Evolutionary conservation across 1,140 invertebrate species (phyloP).

Genomic region (Magallana gigas): DNA sequence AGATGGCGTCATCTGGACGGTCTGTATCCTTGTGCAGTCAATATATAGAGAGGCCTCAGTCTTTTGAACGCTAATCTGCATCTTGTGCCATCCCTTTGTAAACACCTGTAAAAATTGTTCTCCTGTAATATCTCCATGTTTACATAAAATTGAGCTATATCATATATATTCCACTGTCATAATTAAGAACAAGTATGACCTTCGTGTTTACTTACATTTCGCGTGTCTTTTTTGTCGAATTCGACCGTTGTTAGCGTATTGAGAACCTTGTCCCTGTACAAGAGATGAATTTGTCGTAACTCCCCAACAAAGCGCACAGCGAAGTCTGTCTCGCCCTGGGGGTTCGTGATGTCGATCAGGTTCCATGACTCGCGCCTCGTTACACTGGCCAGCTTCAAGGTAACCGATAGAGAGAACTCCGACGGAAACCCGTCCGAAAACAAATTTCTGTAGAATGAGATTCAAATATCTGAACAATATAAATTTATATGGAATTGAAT

Average conservation of each 20-base stretch:
- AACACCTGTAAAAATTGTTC: slow-evolving; percentile 42
- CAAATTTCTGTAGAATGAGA: slow-evolving; percentile 31
- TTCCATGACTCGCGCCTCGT: slow-evolving; percentile 48
- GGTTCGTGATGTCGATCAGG: slow-evolving; percentile 38
- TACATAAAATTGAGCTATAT: too few species aligned
- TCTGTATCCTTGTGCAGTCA: slow-evolving; percentile 48
- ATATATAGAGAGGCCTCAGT: slow-evolving; percentile 36
- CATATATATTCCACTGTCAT: too few species aligned
- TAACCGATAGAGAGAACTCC: slow-evolving; percentile 47
- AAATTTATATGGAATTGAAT: too few species aligned
- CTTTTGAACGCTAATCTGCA: slow-evolving; percentile 40
- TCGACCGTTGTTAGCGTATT: slow-evolving; percentile 16
- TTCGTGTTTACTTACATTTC: slow-evolving; percentile 13
- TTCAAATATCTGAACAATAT: background rate
- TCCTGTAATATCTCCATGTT: too few species aligned
- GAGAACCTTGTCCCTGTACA: slow-evolving; percentile 37
- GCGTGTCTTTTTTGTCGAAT: slow-evolving; percentile 49
- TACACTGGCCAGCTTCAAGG: slow-evolving; percentile 47
- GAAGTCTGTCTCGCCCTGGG: slow-evolving; percentile 43
- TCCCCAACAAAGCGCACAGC: slow-evolving; percentile 45
- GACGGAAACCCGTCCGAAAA: slow-evolving; percentile 50
- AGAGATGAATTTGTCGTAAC: slow-evolving; percentile 34
- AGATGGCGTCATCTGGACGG: background rate
- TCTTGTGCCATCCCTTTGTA: slow-evolving; percentile 53
- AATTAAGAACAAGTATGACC: too few species aligned